Evolutionary conservation across 2,888 invertebrate genomes (phyloP).

Genomic region (Herminia tarsipennalis): DNA sequence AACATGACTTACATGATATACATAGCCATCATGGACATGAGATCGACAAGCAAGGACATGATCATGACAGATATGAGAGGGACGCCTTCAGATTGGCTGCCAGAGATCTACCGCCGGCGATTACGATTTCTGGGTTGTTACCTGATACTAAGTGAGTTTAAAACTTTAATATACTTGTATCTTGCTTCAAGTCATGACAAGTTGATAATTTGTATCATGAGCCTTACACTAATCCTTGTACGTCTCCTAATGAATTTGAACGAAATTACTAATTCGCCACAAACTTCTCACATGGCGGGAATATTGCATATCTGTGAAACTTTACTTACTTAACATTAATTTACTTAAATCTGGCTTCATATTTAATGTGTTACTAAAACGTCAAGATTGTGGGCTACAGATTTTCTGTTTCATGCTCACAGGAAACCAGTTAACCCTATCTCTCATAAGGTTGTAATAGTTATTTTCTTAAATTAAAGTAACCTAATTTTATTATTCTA

Average conservation of each 20-base stretch:
- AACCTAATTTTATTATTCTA: slow-evolving; percentile 14
- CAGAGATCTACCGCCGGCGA: slow-evolving; percentile 66
- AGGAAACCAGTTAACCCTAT: no score
- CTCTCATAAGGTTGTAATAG: no score
- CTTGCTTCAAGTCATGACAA: neutral
- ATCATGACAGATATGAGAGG: slow-evolving; percentile 44
- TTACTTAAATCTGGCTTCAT: no score
- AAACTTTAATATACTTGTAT: neutral
- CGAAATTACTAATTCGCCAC: no score
- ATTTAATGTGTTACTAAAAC: no score
- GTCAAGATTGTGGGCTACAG: no score
- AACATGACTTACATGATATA: slow-evolving; percentile 7
- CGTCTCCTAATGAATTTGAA: no score
- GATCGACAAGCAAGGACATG: slow-evolving; percentile 38
- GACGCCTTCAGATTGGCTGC: slow-evolving; percentile 75
- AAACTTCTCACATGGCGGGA: no score
- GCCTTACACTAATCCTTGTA: no score
- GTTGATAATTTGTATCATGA: neutral
- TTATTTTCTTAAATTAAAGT: neutral
- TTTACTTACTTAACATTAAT: no score
- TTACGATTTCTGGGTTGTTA: slow-evolving; percentile 67
- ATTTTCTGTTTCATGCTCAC: no score
- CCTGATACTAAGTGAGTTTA: slow-evolving; percentile 86
- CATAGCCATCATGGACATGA: slow-evolving; percentile 7
- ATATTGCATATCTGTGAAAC: no score